Base-by-base conservation (phyloP, 2,113 vertebrate species). In the Glaucomys volans region DNA sequence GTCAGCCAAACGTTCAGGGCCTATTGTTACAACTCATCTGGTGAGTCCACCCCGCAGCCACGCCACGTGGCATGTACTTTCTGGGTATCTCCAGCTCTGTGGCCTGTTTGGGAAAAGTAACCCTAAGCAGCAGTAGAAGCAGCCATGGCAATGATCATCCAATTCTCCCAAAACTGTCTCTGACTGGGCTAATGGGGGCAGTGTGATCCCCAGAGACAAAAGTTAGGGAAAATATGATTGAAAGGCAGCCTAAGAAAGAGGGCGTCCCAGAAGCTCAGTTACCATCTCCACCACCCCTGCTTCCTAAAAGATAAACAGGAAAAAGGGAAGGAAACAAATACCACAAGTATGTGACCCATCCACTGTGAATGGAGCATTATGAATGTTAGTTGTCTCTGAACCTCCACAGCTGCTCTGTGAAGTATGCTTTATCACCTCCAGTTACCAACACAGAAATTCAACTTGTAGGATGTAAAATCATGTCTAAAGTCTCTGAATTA, bases 1-100 rank as follows among this genome's bases (percentile, higher is more conserved):
- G 44, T 50, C 8, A 91, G 0, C 1, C 10, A 4, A 1, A 54
- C 17, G 22, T 99, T 98, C 90, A 98, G 96, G 94, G 98, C 98
- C 83, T 99, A 99, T 97, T 99, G 99, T 97, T 98, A 99, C 97
- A 99, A 99, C 96, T 98, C 98, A 96, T 99, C 99, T 97, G 99
- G 99, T 99, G 97, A 97, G 98, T 96, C 80, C 92, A 47, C 91
- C n/a, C 32, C 32, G 4, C 2, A 35, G n/a, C 8, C n/a, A 76
- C 64, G 89, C 84, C 47, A 47, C 0, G 0, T 42, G 85, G 14
- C n/a, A 7, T 10, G 4, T 87, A 64, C 77, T 91, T 64, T 80
- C 66, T 18, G 59, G 8, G 52, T 74, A 59, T 64, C 64, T 75
- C n/a, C n/a, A 91, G 22, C 24, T 85, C 92, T 76, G 16, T 71